These are phyloP conservation scores for Apamea monoglypha DNA, from an alignment of 2,888 invertebrate species.

Conservation along the genomic window DNA sequence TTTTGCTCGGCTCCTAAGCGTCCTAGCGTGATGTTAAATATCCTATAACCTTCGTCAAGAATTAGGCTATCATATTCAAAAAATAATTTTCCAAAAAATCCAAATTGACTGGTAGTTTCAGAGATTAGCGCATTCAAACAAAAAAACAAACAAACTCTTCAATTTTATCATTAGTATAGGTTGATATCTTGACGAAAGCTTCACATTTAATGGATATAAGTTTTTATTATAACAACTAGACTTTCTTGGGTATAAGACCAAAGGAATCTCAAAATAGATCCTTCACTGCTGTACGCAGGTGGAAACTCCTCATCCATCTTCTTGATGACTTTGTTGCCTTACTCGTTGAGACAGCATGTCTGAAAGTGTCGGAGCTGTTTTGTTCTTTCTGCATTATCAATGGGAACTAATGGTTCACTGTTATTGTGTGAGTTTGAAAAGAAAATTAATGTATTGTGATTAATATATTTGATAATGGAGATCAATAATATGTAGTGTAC, in stretches of 20 bases:
- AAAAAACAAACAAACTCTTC: too few species aligned
- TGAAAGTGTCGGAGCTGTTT: not conserved
- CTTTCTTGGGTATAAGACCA: not conserved
- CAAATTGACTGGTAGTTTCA: too few species aligned
- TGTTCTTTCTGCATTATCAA: not conserved
- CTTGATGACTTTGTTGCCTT: conserved; percentile 12
- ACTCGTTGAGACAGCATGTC: conserved; percentile 23
- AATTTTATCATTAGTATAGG: not conserved
- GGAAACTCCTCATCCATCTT: conserved; percentile 21
- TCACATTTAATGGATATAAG: not conserved
- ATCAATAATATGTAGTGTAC: not conserved
- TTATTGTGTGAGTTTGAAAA: not conserved
- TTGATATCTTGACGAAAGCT: not conserved
- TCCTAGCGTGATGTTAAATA: too few species aligned
- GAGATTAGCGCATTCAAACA: too few species aligned
- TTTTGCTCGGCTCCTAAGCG: too few species aligned
- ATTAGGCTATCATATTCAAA: too few species aligned
- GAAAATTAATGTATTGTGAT: not conserved
- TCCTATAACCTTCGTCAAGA: too few species aligned
- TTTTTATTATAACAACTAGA: not conserved
- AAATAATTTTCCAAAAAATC: too few species aligned
- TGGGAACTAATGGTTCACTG: not conserved
- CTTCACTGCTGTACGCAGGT: conserved; percentile 8
- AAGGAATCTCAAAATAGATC: not conserved
- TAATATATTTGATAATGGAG: not conserved